Evolutionary conservation across 2,113 vertebrate species (phyloP).

Genomic region (Nasalis larvatus): DNA sequence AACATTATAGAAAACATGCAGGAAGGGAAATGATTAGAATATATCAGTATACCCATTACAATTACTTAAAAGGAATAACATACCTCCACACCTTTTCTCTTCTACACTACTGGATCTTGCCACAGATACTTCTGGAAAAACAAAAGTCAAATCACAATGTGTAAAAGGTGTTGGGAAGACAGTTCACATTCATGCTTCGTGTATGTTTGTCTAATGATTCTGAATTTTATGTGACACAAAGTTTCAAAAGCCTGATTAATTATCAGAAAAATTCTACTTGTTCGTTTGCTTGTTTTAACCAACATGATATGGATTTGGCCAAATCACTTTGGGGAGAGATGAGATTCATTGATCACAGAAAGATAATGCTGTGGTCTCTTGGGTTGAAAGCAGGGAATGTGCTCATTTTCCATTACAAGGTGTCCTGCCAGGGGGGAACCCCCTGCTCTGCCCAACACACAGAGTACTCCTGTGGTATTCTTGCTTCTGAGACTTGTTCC

Average conservation of each 20-base stretch:
- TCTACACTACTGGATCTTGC: slow-evolving; percentile 94
- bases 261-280: neutral
- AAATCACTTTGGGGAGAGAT: neutral
- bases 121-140: slow-evolving; percentile 93
- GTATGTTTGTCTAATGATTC: neutral
- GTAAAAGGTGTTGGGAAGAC: neutral
- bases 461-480: neutral
- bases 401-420: neutral
- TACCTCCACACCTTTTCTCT: slow-evolving; percentile 95
- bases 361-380: neutral
- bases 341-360: neutral
- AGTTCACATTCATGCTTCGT: neutral
- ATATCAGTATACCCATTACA: neutral
- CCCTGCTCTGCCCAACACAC: neutral
- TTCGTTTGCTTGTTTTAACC: neutral
- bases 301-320: neutral
- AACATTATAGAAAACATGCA: neutral
- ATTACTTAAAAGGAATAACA: slow-evolving; percentile 67
- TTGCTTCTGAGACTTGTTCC: neutral
- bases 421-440: neutral
- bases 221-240: neutral
- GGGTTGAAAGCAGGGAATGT: neutral
- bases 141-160: slow-evolving; percentile 54
- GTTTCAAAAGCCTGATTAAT: neutral
- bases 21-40: slow-evolving; percentile 20